Percentiles rank a stretch among this genome's conserved stretches.
phyloP scores from a whole-genome alignment of 2,797 vertebrate genomes.

The Perodicticus potto region DNA sequence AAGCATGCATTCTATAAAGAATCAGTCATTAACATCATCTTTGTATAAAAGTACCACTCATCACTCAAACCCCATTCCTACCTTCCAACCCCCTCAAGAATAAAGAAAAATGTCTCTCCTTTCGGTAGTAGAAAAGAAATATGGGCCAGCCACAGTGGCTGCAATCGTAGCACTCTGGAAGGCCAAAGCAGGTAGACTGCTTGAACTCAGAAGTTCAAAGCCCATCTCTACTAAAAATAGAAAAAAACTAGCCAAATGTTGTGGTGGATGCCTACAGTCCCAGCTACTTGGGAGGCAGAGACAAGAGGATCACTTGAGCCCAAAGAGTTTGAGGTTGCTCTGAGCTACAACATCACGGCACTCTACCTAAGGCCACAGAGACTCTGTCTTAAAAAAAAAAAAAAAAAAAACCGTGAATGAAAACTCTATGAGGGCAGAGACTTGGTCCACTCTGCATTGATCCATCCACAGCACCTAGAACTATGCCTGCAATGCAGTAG shows the following conservation, averaged over 20 bases:
- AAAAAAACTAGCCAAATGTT: too few relatives aligned
- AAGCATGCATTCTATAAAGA: neutral
- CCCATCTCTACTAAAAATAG: too few relatives aligned
- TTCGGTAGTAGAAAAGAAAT: neutral
- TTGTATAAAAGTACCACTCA: neutral
- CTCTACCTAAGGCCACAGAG: too few relatives aligned
- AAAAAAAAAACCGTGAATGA: too few relatives aligned
- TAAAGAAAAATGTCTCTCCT: neutral
- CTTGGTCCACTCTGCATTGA: fast-evolving
- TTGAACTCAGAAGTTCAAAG: too few relatives aligned
- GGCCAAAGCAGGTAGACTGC: too few relatives aligned
- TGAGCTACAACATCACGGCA: too few relatives aligned
- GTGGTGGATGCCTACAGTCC: too few relatives aligned
- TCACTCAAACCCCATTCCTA: neutral
- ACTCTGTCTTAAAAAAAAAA: too few relatives aligned
- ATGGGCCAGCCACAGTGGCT: neutral
- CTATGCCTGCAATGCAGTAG: fast-evolving
- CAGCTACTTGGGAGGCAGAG: too few relatives aligned
- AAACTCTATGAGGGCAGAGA: neutral
- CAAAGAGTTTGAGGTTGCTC: too few relatives aligned
- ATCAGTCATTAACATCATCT: neutral
- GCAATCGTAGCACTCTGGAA: neutral
- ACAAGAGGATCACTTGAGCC: too few relatives aligned
- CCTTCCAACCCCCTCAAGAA: neutral
- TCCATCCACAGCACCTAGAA: neutral